phyloP scores from a whole-genome alignment of 1,140 invertebrate species.

The Drosophila fuyamai region DNA sequence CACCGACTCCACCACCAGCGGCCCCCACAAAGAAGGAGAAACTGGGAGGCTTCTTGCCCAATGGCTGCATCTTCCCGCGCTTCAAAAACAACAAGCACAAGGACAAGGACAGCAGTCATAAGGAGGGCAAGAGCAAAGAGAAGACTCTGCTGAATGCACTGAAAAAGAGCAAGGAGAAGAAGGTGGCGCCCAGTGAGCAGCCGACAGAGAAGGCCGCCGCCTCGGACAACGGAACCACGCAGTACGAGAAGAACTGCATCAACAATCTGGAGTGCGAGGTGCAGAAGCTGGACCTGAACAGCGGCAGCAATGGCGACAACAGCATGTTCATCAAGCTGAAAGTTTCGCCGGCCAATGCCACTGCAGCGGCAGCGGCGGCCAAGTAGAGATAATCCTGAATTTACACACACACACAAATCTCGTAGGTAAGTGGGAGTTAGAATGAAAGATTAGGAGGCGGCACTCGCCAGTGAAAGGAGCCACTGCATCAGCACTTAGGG shows the following conservation, averaged over 20 bases:
- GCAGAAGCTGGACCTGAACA: conserved; percentile 80
- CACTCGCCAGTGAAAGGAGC: conserved; percentile 34
- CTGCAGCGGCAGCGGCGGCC: conserved; percentile 65
- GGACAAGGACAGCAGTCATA: conserved; percentile 80
- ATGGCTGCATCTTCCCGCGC: conserved; percentile 83
- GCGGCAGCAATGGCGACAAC: conserved; percentile 61
- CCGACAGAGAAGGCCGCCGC: conserved; percentile 37
- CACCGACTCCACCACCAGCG: conserved; percentile 28
- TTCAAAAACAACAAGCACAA: conserved; percentile 84
- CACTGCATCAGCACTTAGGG: conserved; percentile 23
- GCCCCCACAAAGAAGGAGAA: conserved; percentile 81
- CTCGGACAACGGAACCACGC: conserved; percentile 58
- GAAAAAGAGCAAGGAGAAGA: conserved; percentile 82
- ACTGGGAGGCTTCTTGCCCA: conserved; percentile 81
- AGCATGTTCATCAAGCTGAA: conserved; percentile 82
- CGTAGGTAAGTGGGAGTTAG: conserved; percentile 57
- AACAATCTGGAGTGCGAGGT: conserved; percentile 80
- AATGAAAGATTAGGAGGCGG: not conserved
- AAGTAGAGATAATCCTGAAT: conserved; percentile 61
- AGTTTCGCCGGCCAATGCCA: conserved; percentile 56
- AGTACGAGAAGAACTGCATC: conserved; percentile 83
- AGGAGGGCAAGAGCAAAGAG: conserved; percentile 79
- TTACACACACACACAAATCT: conserved; percentile 35
- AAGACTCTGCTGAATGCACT: conserved; percentile 81
- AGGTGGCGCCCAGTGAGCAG: conserved; percentile 74